Conservation (phyloP, 2,113 vertebrate species). For the Tauraco erythrolophus region DNA sequence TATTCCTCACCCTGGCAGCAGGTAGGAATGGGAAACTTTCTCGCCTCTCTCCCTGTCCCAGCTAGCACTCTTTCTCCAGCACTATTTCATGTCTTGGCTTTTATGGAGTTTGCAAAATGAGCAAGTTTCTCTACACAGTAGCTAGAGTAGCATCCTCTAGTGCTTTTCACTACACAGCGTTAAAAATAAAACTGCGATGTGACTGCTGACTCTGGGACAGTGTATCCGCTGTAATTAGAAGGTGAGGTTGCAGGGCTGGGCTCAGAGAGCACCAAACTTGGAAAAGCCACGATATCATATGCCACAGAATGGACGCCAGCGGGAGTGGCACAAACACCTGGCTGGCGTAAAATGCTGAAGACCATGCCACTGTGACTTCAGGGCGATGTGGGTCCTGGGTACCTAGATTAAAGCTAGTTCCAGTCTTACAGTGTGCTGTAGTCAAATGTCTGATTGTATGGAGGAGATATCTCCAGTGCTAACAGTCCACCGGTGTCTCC, state of each 20-base stretch:
- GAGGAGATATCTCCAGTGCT: neutral
- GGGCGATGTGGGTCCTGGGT: neutral
- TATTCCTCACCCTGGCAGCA: constrained; percentile 94
- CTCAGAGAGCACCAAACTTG: neutral
- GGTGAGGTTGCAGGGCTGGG: neutral
- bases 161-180: neutral
- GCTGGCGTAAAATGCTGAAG: neutral
- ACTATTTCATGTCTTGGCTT: neutral
- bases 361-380: neutral
- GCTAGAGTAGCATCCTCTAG: neutral
- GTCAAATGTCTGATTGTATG: neutral
- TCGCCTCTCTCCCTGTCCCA: neutral
- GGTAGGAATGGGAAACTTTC: constrained; percentile 69
- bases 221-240: neutral
- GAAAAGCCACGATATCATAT: accelerated
- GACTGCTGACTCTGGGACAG: neutral
- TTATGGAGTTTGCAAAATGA: neutral
- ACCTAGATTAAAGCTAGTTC: neutral
- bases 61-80: neutral
- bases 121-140: neutral
- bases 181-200: neutral
- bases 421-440: neutral
- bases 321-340: neutral
- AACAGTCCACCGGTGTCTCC: neutral
- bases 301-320: neutral